Base-by-base conservation (phyloP, 2,113 vertebrate species). In the Corythoichthys intestinalis region DNA sequence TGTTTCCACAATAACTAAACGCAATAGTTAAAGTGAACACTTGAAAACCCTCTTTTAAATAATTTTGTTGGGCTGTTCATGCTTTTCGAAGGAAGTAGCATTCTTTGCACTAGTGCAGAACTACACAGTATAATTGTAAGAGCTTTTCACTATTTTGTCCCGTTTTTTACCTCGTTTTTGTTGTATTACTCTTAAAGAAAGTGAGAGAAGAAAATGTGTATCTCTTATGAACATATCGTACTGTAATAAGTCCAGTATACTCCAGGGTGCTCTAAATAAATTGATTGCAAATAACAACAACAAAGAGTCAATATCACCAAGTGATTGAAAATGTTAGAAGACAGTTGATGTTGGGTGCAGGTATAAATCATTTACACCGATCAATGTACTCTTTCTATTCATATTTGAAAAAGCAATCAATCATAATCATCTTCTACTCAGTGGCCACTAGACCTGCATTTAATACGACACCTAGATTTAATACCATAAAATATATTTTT, bases 391-490 rank as follows among this genome's bases (percentile, higher is more conserved):
- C 41, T 28, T 63, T 63, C 60, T 6, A 12, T 47, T 41, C 9
- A n/a, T 47, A 63, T 47, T 47, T 46, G 12, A 63, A 20, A 20
- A 69, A 57, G 41, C 7, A 69, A 53, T 38, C 57, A 59, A 34
- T 59, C 35, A 49, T 58, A 14, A 37, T 6, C 14, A 57, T 49
- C 9, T 44, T 44, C 9, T 44, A 65, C n/a, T 53, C 50, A 53
- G 17, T 20, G 47, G 2, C 11, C 47, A 48, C 47, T 48, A 48
- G 9, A 48, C 11, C 47, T 53, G 52, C 35, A 59, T 52, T 17
- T 17, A 52, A 17, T 52, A 6, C 3, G 2, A 52, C 1, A 48
- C 10, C 12, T 11, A 48, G 12, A 11, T 12, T 10, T 13, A 48
- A 48, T 8, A 44, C 47, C 3, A 48, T 44, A 13, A 48, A 48